phyloP scores from a whole-genome alignment of 1,140 invertebrate genomes.

The Sinella curviseta region DNA sequence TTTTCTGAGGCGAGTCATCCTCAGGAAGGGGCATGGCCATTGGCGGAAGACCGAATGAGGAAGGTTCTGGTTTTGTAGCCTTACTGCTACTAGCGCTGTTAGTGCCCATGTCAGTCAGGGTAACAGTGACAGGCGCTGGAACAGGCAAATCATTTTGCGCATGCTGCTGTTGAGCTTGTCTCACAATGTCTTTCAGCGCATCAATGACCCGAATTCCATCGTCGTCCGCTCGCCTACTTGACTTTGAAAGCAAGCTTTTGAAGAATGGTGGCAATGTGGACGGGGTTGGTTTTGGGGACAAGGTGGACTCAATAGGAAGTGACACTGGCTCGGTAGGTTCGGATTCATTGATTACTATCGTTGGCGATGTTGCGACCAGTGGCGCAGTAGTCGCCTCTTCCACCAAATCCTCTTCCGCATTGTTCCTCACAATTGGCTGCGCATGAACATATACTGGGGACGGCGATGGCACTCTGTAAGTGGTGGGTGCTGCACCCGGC shows the following conservation, averaged over 20 bases:
- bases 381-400: neutral
- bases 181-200: slow-evolving; percentile 6
- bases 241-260: neutral
- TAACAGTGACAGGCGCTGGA: neutral
- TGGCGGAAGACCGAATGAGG: neutral
- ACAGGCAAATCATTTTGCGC: neutral
- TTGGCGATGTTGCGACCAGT: neutral
- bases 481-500: neutral
- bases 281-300: neutral
- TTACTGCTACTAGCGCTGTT: neutral
- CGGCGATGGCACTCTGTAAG: neutral
- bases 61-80: neutral
- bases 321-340: neutral
- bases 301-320: neutral
- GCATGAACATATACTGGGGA: neutral
- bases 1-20: neutral
- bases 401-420: neutral
- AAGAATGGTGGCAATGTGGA: neutral
- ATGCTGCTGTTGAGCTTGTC: slow-evolving; percentile 10
- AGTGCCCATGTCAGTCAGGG: neutral
- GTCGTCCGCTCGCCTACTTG: neutral
- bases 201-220: slow-evolving; percentile 13
- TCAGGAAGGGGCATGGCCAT: neutral
- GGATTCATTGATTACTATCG: neutral
- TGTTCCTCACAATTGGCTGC: neutral